phyloP scores from a whole-genome alignment of 1,140 invertebrate genomes.

The Eciton burchellii region DNA sequence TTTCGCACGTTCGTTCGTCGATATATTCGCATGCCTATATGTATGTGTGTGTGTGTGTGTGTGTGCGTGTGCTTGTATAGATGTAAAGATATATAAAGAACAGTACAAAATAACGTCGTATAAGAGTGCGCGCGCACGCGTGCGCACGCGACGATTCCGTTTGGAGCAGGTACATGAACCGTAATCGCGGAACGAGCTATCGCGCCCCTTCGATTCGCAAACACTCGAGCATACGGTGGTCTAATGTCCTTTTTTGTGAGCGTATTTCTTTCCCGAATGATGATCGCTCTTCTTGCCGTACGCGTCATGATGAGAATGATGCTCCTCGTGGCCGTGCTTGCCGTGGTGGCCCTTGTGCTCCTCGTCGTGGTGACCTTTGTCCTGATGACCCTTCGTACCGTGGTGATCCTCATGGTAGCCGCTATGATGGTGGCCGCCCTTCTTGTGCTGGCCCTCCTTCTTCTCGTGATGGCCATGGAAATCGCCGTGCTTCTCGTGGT shows the following conservation, averaged over 20 bases:
- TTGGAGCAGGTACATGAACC: constrained; percentile 25
- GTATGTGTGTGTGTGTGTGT: not conserved
- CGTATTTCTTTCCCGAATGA: constrained; percentile 88
- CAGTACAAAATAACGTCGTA: constrained; percentile 21
- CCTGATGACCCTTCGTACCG: constrained; percentile 90
- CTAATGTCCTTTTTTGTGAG: constrained; percentile 72
- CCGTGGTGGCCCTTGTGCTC: constrained; percentile 91
- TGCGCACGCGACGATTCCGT: constrained; percentile 3
- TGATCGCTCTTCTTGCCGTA: constrained; percentile 90
- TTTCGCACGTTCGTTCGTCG: too few relatives aligned
- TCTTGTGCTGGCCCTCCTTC: constrained; percentile 90
- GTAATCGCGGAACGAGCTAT: constrained; percentile 28
- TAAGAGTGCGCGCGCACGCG: not conserved
- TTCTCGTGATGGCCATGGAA: constrained; percentile 90
- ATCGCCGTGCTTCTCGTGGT: constrained; percentile 89
- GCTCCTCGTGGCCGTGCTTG: constrained; percentile 89
- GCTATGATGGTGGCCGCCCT: constrained; percentile 90
- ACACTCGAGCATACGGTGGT: not conserved
- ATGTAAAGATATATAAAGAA: constrained; percentile 34
- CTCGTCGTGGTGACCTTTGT: constrained; percentile 92
- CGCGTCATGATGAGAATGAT: constrained; percentile 88
- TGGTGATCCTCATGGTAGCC: constrained; percentile 90
- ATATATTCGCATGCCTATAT: too few relatives aligned
- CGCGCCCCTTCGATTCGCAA: constrained; percentile 4
- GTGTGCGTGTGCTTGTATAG: not conserved